Conservation (phyloP, 2,113 vertebrate species). For the Trachemys scripta region DNA sequence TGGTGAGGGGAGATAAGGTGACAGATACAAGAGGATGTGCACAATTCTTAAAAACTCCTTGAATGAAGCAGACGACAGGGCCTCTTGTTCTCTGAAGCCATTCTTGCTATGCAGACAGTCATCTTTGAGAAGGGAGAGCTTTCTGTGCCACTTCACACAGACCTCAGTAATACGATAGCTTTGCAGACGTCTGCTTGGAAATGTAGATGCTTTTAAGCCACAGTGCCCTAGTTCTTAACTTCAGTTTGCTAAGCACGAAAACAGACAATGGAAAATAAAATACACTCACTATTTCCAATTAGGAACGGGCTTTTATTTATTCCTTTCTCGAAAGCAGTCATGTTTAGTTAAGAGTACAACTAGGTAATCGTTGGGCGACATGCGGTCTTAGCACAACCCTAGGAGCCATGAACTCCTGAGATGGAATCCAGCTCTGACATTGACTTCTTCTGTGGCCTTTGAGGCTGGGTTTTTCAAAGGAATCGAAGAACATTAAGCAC, state of each 20-base stretch:
- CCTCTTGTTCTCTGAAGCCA: background rate
- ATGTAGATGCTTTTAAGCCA: background rate
- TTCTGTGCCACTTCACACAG: background rate
- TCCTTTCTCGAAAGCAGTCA: constrained; percentile 10
- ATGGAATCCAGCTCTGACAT: background rate
- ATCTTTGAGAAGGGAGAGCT: background rate
- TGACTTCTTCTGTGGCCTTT: background rate
- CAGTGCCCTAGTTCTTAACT: background rate
- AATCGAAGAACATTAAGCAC: background rate
- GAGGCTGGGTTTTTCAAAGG: background rate
- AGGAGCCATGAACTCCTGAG: background rate
- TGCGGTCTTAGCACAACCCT: background rate
- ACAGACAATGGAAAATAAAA: constrained; percentile 52
- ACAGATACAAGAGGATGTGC: background rate
- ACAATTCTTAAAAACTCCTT: background rate
- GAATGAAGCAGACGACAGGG: background rate
- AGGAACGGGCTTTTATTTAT: constrained; percentile 28
- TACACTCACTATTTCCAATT: constrained; percentile 56
- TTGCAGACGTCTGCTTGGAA: background rate
- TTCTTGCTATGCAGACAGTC: background rate
- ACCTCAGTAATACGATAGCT: background rate
- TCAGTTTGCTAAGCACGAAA: background rate
- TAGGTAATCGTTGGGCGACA: background rate
- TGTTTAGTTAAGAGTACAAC: constrained; percentile 33
- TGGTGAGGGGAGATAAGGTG: accelerated